Evolutionary conservation across 2,113 vertebrate genomes (phyloP).

Genomic region (Rostratula benghalensis): DNA sequence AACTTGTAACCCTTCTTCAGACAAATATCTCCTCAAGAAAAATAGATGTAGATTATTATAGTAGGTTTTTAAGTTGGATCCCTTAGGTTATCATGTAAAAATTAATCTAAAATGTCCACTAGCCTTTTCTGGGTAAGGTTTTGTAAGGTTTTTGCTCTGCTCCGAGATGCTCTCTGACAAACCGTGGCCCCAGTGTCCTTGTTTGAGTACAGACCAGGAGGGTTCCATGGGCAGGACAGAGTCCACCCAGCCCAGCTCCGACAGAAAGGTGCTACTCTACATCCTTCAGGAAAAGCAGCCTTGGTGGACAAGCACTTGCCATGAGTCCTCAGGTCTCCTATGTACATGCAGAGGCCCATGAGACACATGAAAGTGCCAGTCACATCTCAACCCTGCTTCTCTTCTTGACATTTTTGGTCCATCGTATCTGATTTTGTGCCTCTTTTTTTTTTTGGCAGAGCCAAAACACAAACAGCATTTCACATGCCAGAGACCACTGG

Average conservation of each 20-base stretch:
- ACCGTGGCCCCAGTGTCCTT: rapidly evolving
- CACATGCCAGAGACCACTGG: background rate
- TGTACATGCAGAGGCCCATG: too few species aligned
- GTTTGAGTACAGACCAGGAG: background rate
- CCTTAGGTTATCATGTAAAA: rapidly evolving
- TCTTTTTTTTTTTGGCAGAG: background rate
- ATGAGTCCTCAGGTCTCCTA: rapidly evolving
- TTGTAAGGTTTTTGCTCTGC: background rate
- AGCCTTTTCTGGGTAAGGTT: background rate
- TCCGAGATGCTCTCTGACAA: background rate
- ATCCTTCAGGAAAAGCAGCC: background rate
- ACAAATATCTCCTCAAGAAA: background rate
- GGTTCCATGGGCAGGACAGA: background rate
- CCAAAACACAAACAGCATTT: background rate
- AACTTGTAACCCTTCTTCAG: background rate
- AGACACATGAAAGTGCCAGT: rapidly evolving
- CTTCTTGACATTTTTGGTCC: rapidly evolving
- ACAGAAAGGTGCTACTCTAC: background rate
- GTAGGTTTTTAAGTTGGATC: background rate
- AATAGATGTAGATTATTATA: background rate
- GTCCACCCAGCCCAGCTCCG: background rate
- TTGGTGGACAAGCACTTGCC: rapidly evolving
- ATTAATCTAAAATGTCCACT: background rate
- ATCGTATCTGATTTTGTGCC: background rate
- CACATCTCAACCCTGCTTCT: background rate